Conservation (phyloP, 2,888 invertebrate species). For the Habrosyne pyritoides region DNA sequence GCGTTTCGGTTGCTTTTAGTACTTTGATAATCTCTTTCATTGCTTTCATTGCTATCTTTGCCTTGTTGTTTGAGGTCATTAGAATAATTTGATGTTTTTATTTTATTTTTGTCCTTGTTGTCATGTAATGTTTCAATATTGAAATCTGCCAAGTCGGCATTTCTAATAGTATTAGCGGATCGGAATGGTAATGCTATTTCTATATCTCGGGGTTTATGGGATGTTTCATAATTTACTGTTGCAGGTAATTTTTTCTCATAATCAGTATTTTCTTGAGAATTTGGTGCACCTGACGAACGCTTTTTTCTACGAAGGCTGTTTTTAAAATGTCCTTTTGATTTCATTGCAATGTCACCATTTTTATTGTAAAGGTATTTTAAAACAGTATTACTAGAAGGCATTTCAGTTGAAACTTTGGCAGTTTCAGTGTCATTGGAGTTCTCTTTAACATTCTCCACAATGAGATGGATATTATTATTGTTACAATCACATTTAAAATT, state of each 20-base stretch:
- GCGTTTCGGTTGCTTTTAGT: conserved; percentile 11
- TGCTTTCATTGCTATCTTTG: conserved; percentile 28
- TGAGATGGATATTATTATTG: background rate
- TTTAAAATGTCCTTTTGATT: conserved; percentile 55
- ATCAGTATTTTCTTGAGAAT: conserved; percentile 28
- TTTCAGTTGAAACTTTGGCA: conserved; percentile 24
- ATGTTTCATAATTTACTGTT: conserved; percentile 60
- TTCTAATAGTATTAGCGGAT: conserved; percentile 45
- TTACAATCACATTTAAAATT: background rate
- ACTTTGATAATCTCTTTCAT: conserved; percentile 15
- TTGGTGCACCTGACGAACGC: conserved; percentile 34
- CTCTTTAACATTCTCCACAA: background rate
- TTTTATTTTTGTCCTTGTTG: conserved; percentile 16
- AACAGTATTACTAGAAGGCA: conserved; percentile 43
- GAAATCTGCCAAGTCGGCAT: conserved; percentile 63
- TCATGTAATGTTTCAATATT: conserved; percentile 65
- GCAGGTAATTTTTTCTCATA: conserved; percentile 43
- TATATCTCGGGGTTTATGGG: conserved; percentile 43
- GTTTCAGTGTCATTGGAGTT: background rate
- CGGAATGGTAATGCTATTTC: conserved; percentile 31
- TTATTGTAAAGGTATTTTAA: conserved; percentile 63
- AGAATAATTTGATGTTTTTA: conserved; percentile 6
- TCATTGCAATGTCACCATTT: conserved; percentile 45
- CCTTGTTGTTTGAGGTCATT: background rate
- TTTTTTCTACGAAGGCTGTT: conserved; percentile 62